Conservation (phyloP, 1,140 invertebrate species). For the Drosophila triauraria region DNA sequence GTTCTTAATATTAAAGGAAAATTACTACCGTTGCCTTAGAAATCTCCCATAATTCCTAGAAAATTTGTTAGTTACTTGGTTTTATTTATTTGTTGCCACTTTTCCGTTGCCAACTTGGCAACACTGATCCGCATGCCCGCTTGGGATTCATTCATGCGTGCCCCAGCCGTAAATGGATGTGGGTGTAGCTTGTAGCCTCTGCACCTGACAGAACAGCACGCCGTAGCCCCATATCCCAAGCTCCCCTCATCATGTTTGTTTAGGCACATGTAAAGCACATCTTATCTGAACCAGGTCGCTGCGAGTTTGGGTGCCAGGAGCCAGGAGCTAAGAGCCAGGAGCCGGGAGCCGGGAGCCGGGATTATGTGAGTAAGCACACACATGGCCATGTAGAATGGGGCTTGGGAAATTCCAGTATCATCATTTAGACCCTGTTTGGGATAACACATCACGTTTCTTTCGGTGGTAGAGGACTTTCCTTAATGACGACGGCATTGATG, state of each 20-base stretch:
- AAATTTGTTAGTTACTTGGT: neutral
- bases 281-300: constrained; percentile 71
- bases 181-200: constrained; percentile 32
- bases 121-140: constrained; percentile 35
- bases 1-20: neutral
- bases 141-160: constrained; percentile 77
- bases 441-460: constrained; percentile 38
- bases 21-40: no score
- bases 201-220: constrained; percentile 55
- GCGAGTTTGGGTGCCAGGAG: constrained; percentile 35
- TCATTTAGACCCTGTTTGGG: constrained; percentile 34
- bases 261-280: constrained; percentile 80
- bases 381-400: constrained; percentile 21
- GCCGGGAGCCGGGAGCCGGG: constrained; percentile 6
- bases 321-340: constrained; percentile 36
- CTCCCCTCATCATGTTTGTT: constrained; percentile 59
- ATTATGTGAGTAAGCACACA: constrained; percentile 68
- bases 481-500: constrained; percentile 14
- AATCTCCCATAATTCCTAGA: no score
- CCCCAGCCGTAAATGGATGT: constrained; percentile 61
- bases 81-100: neutral
- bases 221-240: neutral
- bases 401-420: constrained; percentile 29
- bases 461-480: neutral
- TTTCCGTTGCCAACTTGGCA: neutral